These are phyloP conservation scores for Noctua comes DNA, from an alignment of 2,888 invertebrate species.

Conservation along the genomic window DNA sequence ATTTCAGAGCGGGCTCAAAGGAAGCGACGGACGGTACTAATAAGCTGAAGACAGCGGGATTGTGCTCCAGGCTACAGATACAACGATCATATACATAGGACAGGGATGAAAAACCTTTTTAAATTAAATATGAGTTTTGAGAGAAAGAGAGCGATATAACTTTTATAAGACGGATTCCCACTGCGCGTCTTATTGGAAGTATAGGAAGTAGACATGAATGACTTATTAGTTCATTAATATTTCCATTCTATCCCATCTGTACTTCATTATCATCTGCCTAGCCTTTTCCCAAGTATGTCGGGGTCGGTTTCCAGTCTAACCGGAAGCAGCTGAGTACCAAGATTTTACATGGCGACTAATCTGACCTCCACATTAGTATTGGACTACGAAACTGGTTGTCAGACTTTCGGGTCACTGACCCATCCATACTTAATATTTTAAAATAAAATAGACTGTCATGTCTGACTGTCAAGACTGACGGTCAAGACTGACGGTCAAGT, in stretches of 20 bases:
- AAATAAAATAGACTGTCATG: neutral
- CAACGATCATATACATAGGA: neutral
- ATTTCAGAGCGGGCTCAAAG: conserved; percentile 56
- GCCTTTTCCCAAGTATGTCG: neutral
- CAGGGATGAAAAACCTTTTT: conserved; percentile 26
- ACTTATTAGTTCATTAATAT: neutral
- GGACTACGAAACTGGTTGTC: neutral
- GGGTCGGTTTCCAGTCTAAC: neutral
- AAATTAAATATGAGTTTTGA: neutral
- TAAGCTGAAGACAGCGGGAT: conserved; percentile 35
- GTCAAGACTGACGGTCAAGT: too few species aligned
- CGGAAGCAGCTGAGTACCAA: neutral
- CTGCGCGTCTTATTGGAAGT: too few species aligned
- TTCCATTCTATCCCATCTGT: neutral
- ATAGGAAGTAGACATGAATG: neutral
- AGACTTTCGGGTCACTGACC: too few species aligned
- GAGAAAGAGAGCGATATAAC: neutral
- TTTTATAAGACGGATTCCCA: too few species aligned
- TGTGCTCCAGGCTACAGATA: conserved; percentile 41
- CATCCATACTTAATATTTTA: neutral
- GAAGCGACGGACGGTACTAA: conserved; percentile 28
- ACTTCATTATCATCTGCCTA: neutral
- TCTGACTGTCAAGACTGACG: neutral
- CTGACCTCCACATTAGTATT: too few species aligned
- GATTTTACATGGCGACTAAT: too few species aligned